A percentile compares a stretch with the other conserved stretches of the same genome.
Conservation (phyloP, 2,797 vertebrate genomes). For the Pogonophryne albipinna region DNA sequence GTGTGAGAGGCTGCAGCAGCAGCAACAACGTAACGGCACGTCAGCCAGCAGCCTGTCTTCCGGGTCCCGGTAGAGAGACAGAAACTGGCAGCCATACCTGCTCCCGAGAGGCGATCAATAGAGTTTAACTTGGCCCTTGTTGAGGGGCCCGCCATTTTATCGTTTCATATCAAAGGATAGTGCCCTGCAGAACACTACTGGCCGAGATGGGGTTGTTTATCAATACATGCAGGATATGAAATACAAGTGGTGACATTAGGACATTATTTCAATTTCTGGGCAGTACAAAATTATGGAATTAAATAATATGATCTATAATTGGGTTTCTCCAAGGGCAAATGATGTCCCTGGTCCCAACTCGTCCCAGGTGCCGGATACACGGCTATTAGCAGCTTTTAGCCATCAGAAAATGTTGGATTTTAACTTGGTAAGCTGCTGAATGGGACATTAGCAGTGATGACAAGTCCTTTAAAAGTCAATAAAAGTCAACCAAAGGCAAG, state of each 20-base stretch:
- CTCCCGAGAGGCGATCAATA: conserved; percentile 44
- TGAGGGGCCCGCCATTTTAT: neutral
- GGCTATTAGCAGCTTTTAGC: neutral
- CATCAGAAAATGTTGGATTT: neutral
- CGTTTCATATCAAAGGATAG: neutral
- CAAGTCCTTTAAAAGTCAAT: neutral
- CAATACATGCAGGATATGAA: neutral
- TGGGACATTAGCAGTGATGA: neutral
- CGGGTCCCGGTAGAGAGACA: conserved; percentile 66
- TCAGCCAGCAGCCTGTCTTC: conserved; percentile 79
- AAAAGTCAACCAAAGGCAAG: no score
- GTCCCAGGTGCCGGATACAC: neutral
- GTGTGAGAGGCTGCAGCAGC: conserved; percentile 68
- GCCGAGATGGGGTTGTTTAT: neutral
- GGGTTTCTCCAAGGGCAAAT: neutral
- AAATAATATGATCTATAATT: neutral
- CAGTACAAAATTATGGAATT: neutral
- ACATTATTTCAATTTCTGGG: neutral
- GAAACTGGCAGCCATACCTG: conserved; percentile 51
- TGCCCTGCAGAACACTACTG: neutral
- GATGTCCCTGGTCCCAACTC: neutral
- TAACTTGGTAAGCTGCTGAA: neutral
- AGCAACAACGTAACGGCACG: conserved; percentile 79
- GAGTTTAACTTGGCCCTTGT: neutral
- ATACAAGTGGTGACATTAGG: neutral